Conservation (phyloP, 2,797 vertebrate genomes). For the Lithobates sylvaticus region DNA sequence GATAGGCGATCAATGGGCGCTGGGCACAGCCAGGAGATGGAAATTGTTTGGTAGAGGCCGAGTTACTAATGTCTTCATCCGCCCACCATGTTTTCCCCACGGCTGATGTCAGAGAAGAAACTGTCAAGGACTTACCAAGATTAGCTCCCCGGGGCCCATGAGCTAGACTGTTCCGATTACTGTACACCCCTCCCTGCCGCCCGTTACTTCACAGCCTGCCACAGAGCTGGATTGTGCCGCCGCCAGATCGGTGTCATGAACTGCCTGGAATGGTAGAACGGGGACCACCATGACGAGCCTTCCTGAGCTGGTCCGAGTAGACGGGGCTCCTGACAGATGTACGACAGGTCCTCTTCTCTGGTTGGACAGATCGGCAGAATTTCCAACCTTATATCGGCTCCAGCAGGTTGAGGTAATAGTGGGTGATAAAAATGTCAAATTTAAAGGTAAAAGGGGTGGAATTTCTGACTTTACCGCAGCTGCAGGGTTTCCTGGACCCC, state of each 20-base stretch:
- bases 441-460: no score
- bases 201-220: conserved; percentile 46
- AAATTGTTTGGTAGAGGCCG: conserved; percentile 9
- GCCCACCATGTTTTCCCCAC: conserved; percentile 34
- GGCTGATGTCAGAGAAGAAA: conserved; percentile 46
- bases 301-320: no score
- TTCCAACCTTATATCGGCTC: no score
- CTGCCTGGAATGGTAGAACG: no score
- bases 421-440: no score
- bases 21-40: conserved; percentile 66
- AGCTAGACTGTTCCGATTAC: conserved; percentile 51
- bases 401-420: no score
- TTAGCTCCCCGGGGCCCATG: conserved; percentile 50
- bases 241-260: conserved; percentile 39
- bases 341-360: no score
- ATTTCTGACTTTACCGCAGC: no score
- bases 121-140: conserved; percentile 35
- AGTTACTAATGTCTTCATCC: conserved; percentile 15
- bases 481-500: no score
- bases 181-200: conserved; percentile 41
- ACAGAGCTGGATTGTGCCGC: conserved; percentile 31
- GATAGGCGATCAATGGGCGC: background rate
- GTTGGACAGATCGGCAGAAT: no score
- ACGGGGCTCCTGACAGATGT: no score
- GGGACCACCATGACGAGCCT: no score